Base-by-base conservation (phyloP, 2,888 invertebrate genomes). In the Thysanoteuthis rhombus region DNA sequence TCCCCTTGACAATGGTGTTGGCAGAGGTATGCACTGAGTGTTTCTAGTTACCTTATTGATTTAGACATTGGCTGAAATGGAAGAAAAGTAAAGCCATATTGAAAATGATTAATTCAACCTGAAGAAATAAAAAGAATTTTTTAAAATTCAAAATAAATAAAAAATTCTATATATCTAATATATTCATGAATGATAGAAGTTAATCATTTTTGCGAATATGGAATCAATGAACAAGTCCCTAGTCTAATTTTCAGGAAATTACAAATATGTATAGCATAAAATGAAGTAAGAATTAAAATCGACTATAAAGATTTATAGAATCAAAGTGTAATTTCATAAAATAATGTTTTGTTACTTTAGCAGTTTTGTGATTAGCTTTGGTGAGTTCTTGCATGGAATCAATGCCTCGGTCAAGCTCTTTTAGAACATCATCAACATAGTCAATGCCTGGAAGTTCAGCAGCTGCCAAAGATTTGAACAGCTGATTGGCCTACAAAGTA, bases 361-460 rank as follows among this genome's bases (percentile, higher is more conserved):
- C 98, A 94, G 98, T 98, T 97, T 99, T 99, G 93, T 98, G 98
- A 95, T 98, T 98, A 96, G 98, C 98, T 96, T 98, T 98, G 39
- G 98, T 98, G 94, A 98, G 98, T 95, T 98, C 98, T 95, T 98
- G 98, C 75, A 98, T 98, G 95, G 97, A 97, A 94, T 98, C 98
- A 95, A 99, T 98, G 96, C 98, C 98, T 96, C 98, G 98, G 95
- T 98, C 98, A 95, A 99, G 97, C 96, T 98, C 98, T 96, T 98
- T 98, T 95, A 98, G 97, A 94, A 99, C 98, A 96, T 98, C 98
- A 94, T 98, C 97, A n/a, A 98, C 98, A 95, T 98, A 98, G 96
- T 98, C 98, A 93, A 98, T 98, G 92, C 98, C 98, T 94, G 98
- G 98, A 92, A 98, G 97, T 95, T 98, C 98, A 95, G 98, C 97